Evolutionary conservation across 1,140 invertebrate genomes (phyloP).

Genomic region (Drosophila rufa): DNA sequence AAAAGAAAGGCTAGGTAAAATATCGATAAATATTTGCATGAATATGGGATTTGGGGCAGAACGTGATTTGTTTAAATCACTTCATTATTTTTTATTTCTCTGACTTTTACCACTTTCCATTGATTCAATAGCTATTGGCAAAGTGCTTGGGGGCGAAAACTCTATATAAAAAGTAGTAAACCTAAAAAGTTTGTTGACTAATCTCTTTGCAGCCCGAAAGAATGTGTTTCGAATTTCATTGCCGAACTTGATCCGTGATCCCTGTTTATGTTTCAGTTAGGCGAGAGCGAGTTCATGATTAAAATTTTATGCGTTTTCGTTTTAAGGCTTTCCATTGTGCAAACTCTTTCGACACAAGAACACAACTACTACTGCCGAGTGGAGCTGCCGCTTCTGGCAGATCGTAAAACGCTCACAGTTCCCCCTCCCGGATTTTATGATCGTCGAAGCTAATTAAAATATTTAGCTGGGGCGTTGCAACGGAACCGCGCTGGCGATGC

Average conservation of each 20-base stretch:
- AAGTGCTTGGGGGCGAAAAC: conserved; percentile 4
- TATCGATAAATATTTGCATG: no score
- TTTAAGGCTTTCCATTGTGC: conserved; percentile 68
- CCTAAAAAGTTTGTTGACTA: conserved; percentile 42
- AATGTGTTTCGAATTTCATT: conserved; percentile 45
- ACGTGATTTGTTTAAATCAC: no score
- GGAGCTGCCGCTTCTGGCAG: conserved; percentile 66
- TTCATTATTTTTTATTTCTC: no score
- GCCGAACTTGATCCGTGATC: conserved; percentile 48
- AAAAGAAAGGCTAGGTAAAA: no score
- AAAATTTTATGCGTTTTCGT: conserved; percentile 68
- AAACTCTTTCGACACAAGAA: conserved; percentile 40
- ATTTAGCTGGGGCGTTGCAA: conserved; percentile 62
- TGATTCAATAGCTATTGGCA: background rate
- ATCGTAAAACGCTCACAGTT: conserved; percentile 66
- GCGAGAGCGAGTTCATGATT: conserved; percentile 47
- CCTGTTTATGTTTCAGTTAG: conserved; percentile 54
- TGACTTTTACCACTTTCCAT: conserved; percentile 7
- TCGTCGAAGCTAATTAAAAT: conserved; percentile 77
- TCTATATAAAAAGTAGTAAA: conserved; percentile 21
- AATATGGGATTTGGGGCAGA: no score
- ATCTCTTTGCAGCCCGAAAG: conserved; percentile 32
- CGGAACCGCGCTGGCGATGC: conserved; percentile 24
- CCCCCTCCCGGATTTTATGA: conserved; percentile 59
- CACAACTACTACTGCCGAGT: conserved; percentile 6